Evolutionary conservation across 1,140 invertebrate genomes (phyloP), one percentile per base, ranked within the genome.

Genomic region (Drosophila prosaltans): DNA sequence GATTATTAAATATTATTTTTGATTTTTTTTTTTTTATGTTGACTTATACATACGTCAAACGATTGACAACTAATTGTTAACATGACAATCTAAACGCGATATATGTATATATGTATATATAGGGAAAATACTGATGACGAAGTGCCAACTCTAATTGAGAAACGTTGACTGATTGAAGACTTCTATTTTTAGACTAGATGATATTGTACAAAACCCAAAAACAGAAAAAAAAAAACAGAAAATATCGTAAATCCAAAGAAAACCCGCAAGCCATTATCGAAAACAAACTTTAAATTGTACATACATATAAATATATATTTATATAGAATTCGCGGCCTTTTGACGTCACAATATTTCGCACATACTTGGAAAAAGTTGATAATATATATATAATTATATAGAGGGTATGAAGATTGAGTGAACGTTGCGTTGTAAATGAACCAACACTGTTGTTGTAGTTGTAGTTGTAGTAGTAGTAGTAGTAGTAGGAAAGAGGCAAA

Each of bases 11-110:
- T 48, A 48, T 48, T 16, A 16, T 16, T 16, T 16, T 16, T 16
- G 16, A 16, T 16, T 16, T 16, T 16, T 16, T 16, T 16, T 16
- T 16, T 48, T 21, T 6, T 10, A 48, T 51, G 16, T 26, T 8
- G 41, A 51, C 32, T 36, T 36, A 24, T 28, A 11, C 16, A 36
- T 70, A 65, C 74, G 74, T 78, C 74, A 78, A 77, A 74, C 65
- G 61, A 16, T 51, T 58, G 72, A 61, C 74, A 60, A 60, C 74
- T 77, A 77, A 77, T 77, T 77, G 74, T 77, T 77, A 74, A 77
- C 74, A 76, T 69, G 73, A 28, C 74, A 58, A 65, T n/a, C 51
- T 9, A 40, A 39, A 40, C 16, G 16, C 21, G 26, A 60, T 36
- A 36, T 36, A 6, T 4, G 4, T 30, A 30, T 4, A 30, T 30